Base-by-base conservation (phyloP, 2,888 invertebrate genomes). In the Papilio protenor region DNA sequence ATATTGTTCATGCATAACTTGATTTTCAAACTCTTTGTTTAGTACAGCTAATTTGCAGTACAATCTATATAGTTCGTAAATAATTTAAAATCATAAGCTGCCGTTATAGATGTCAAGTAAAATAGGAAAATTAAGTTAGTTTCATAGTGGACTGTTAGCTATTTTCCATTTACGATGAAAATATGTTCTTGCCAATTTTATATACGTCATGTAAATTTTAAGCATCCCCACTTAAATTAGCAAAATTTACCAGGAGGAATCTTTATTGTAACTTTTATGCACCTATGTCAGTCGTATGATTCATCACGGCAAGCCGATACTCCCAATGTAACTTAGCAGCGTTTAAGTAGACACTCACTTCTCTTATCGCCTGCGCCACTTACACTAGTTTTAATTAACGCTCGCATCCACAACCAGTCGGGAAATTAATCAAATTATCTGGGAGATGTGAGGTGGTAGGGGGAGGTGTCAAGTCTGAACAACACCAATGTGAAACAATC, bases 361-460 rank as follows among this genome's bases (percentile, higher is more conserved):
- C 91, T 90, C 93, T 94, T 94, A 94, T 94, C 94, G 90, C 89
- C 83, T 85, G 88, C 88, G 88, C 91, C 94, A 94, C 92, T 94
- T 93, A 94, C 91, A 90, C 90, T 94, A 93, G 94, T 94, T 94
- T 94, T 94, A 94, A 94, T 94, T 94, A 92, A 89, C 88, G 85
- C 88, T 87, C 89, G 88, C 89, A 90, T 93, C 93, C 93, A 92
- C 92, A 91, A 88, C 90, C 86, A 91, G 92, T 91, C 90, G 92
- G 92, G n/a, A 93, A 93, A 93, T 94, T 94, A 94, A 94, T 94
- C 94, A 94, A 93, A 94, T 93, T 89, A 88, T 86, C 86, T 89
- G 84, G 84, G 86, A 86, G 87, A 45, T 69, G n/a, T 40, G 45
- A n/a, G 66, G 33, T 27, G 64, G 18, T 8, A 40, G 61, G 61